These are phyloP conservation scores for Volucella inflata DNA, from an alignment of 2,888 invertebrate species.

Conservation along the genomic window DNA sequence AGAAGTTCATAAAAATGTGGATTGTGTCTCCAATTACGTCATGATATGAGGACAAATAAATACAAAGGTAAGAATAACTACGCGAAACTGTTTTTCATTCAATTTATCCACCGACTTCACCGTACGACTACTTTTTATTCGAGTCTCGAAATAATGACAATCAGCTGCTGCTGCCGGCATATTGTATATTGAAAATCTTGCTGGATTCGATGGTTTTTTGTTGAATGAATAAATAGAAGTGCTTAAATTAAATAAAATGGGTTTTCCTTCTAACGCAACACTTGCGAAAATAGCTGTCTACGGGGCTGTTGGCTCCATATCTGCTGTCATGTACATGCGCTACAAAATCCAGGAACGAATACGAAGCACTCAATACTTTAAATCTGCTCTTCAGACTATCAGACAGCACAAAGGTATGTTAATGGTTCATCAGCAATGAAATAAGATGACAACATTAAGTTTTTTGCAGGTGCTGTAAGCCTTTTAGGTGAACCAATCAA, in stretches of 20 bases:
- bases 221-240: constrained; percentile 7
- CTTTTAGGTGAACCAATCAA: constrained; percentile 90
- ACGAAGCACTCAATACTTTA: constrained; percentile 86
- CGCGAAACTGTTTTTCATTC: too few species aligned
- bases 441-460: background rate
- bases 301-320: constrained; percentile 85
- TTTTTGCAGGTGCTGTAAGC: constrained; percentile 85
- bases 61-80: too few species aligned
- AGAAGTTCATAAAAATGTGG: too few species aligned
- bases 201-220: background rate
- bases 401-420: constrained; percentile 81
- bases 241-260: constrained; percentile 68
- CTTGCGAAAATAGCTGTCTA: constrained; percentile 87
- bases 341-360: constrained; percentile 85
- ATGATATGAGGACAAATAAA: too few species aligned
- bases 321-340: constrained; percentile 82
- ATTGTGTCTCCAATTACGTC: too few species aligned
- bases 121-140: background rate
- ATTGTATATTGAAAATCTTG: background rate
- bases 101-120: background rate
- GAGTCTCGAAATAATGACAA: constrained; percentile 7
- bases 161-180: constrained; percentile 38
- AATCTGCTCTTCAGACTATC: constrained; percentile 86
- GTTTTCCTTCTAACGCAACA: constrained; percentile 84
- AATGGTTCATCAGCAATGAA: constrained; percentile 1